Base-by-base conservation (phyloP, 2,113 vertebrate species). In the Albula goreensis region DNA sequence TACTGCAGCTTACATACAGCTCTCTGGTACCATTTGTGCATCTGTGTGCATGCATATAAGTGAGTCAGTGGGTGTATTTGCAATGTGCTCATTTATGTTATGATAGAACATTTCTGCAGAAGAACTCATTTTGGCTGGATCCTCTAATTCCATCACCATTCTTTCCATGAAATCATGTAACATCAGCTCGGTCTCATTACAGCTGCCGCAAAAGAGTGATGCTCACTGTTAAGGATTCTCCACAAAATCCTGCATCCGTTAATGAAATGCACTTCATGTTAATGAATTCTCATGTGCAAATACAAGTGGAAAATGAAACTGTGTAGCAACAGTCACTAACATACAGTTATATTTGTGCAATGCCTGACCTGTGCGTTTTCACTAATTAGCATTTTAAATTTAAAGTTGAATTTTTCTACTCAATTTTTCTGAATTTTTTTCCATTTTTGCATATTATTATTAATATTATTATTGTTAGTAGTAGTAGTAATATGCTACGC, bases 241-340 rank as follows among this genome's bases (percentile, higher is more conserved):
- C n/a, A 31, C 70, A 5, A 22, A 74, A 22, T 74, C 22, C n/a
- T n/a, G 63, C 63, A 3, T 17, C 19, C 63, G 3, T 70, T 70
- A 74, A 74, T 74, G 17, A 31, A 86, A 88, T 52, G 49, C 78
- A 86, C 63, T 77, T 63, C 87, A 82, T 88, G 85, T 74, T 81
- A 88, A 57, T 88, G 84, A 78, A 88, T 80, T 74, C 22, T 31
- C 22, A 74, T 8, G 8, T 31, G n/a, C 70, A 31, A 74, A 74
- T 74, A 74, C 22, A 22, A 74, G 60, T 15, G 60, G 60, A 9
- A 11, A 31, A 31, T 19, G 8, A n/a, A 22, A n/a, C 7, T 74
- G n/a, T 74, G 5, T 25, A 31, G n/a, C 70, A 74, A 74, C 8
- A 74, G 2, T 12, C 53, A 56, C 53, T 25, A 8, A 74, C 31